These are phyloP conservation scores for Myrmecophaga tridactyla DNA, from an alignment of 2,113 vertebrate genomes.

Conservation along the genomic window DNA sequence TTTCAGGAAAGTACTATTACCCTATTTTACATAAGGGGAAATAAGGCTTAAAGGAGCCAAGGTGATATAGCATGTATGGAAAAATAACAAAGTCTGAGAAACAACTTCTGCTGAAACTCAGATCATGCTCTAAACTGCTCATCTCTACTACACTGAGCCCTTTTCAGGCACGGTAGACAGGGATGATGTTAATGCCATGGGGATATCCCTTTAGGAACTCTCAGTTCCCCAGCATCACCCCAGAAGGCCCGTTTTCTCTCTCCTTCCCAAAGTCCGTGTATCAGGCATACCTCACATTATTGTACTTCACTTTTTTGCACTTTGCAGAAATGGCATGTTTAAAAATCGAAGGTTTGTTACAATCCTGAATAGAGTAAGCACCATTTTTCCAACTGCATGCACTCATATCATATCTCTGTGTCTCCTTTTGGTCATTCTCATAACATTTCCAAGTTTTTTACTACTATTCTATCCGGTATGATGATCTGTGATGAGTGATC, in stretches of 20 bases:
- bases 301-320: too few species aligned
- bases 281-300: too few species aligned
- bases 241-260: not conserved
- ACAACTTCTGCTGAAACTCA: not conserved
- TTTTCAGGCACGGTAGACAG: not conserved
- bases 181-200: not conserved
- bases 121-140: not conserved
- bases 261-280: not conserved
- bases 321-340: too few species aligned
- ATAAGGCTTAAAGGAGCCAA: not conserved
- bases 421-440: too few species aligned
- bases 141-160: not conserved
- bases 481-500: too few species aligned
- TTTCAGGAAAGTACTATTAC: not conserved
- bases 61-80: not conserved
- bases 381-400: too few species aligned
- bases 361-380: too few species aligned
- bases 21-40: not conserved
- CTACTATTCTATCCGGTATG: too few species aligned
- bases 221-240: not conserved
- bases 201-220: not conserved
- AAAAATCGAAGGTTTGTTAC: too few species aligned
- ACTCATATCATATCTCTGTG: too few species aligned
- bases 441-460: too few species aligned
- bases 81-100: not conserved